Evolutionary conservation across 1,140 invertebrate species (phyloP), one percentile per base, ranked within the genome.

Genomic region (Penaeus japonicus): DNA sequence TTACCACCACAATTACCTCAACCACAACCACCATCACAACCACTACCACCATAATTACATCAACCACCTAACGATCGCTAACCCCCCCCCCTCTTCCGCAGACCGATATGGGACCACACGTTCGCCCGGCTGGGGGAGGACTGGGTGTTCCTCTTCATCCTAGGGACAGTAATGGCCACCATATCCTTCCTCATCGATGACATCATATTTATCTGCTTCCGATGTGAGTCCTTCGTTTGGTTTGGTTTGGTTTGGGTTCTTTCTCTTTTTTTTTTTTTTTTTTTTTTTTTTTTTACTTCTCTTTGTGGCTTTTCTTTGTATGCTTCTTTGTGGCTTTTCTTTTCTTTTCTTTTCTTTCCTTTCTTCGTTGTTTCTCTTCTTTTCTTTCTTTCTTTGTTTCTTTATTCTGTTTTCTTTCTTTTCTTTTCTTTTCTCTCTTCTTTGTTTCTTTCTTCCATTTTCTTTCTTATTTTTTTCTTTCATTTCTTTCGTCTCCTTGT

Each of bases 121-220:
- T 96, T 98, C 91, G 97, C 97, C 4, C 94, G 96, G 84, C 93
- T 98, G 0, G 97, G 98, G 59, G 98, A 99, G 92, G 98, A 99
- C 92, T 99, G 98, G 98, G 95, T 99, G 4, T 99, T 99, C 93
- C 94, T 99, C 89, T 97, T 98, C 0, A 93, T 99, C 1, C 94
- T 99, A 12, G 98, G 99, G 53, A 94, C 99, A 90, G 96, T 99
- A 81, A 99, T 99, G 97, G 98, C 98, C 0, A 92, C 98, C 27
- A 94, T 99, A 80, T 99, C 97, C 92, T 99, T 99, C 93, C 94
- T 96, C 32, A 99, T 99, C 97, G 98, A 99, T 93, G 95, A 95
- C 91, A 96, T 97, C n/a, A 99, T 99, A 91, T 96, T 96, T 65
- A 96, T 98, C 92, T 98, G 97, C 92, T 98, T 98, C 93, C 97